Evolutionary conservation across 2,888 invertebrate species (phyloP), one percentile per base, ranked within the genome.

Genomic region (Megamerina dolium): DNA sequence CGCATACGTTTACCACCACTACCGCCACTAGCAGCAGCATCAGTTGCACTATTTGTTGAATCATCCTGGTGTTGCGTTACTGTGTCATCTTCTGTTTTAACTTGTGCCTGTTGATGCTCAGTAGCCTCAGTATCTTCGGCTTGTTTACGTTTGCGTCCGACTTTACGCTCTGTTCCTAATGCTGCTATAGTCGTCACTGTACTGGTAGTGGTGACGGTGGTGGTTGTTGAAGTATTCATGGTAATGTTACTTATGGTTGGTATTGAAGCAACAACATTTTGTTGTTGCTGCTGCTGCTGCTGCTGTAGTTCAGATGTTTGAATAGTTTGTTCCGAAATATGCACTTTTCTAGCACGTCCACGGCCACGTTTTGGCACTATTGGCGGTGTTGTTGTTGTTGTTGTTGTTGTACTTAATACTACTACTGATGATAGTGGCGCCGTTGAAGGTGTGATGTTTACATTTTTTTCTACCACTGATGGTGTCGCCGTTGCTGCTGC

Each of bases 1-100:
- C 69, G 55, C 51, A 59, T 68, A 5, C 58, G 50, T 32, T 61
- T 66, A 2, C 54, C 56, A 44, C 61, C 42, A 42, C 41, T 35
- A 9, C 12, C 23, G 26, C 12, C 26, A 33, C 12, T 4, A 17
- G 35, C 40, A 36, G 38, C 41, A 27, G 41, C 39, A 30, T 5
- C 32, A 17, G 20, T 26, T 17, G 31, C 30, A 26, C 27, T 20
- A 5, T 27, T 13, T 10, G 10, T 8, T 10, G 6, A 10, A 6
- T 8, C 23, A 23, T 23, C 33, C 18, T 3, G 13, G 9, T n/a
- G 17, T 27, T 19, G n/a, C 30, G 33, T 37, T 12, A 34, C 14
- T 21, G 48, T 53, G 17, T 61, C 58, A 4, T 57, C 58, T n/a
- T 61, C 63, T 2, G 52, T 47, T 46, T 60, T n/a, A n/a, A n/a